phyloP scores from a whole-genome alignment of 2,888 invertebrate species.

The Cryptophagus acutangulus region DNA sequence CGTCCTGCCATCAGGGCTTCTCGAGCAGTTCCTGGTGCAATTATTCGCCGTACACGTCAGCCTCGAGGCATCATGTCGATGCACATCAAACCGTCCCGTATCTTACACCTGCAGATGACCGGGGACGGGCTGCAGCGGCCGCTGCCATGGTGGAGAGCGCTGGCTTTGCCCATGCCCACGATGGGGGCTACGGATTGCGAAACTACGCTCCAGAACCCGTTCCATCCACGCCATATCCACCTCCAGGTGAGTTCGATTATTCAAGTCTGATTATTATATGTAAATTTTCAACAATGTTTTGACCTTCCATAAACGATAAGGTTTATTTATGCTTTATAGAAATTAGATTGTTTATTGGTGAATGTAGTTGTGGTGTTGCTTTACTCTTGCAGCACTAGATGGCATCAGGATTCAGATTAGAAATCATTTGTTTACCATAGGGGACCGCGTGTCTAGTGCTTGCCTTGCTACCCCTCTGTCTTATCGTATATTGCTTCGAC shows the following conservation, averaged over 20 bases:
- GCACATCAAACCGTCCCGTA: conserved; percentile 61
- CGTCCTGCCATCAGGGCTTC: conserved; percentile 66
- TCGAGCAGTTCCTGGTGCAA: conserved; percentile 69
- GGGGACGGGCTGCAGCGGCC: conserved; percentile 58
- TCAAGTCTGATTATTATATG: too few relatives aligned
- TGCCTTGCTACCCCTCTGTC: conserved; percentile 3
- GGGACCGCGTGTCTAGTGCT: conserved; percentile 17
- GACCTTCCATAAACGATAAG: conserved; percentile 2
- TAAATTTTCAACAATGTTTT: too few relatives aligned
- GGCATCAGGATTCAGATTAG: conserved; percentile 33
- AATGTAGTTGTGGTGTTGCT: too few relatives aligned
- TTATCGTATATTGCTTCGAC: too few relatives aligned
- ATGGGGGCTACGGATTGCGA: conserved; percentile 63
- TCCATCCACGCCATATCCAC: conserved; percentile 71
- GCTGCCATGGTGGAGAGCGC: conserved; percentile 56
- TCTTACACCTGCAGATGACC: conserved; percentile 64
- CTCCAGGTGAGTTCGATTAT: conserved; percentile 67
- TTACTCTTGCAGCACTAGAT: too few relatives aligned
- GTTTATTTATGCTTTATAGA: too few relatives aligned
- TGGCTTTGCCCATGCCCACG: conserved; percentile 64
- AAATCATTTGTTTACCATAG: conserved; percentile 10
- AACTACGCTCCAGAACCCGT: conserved; percentile 71
- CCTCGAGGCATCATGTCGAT: conserved; percentile 55
- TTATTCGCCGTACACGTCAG: conserved; percentile 58
- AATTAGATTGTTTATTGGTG: too few relatives aligned